A percentile compares a stretch with the other conserved stretches of the same genome.
These are phyloP conservation scores for Osmerus eperlanus DNA, from an alignment of 2,113 vertebrate genomes.

Conservation along the genomic window DNA sequence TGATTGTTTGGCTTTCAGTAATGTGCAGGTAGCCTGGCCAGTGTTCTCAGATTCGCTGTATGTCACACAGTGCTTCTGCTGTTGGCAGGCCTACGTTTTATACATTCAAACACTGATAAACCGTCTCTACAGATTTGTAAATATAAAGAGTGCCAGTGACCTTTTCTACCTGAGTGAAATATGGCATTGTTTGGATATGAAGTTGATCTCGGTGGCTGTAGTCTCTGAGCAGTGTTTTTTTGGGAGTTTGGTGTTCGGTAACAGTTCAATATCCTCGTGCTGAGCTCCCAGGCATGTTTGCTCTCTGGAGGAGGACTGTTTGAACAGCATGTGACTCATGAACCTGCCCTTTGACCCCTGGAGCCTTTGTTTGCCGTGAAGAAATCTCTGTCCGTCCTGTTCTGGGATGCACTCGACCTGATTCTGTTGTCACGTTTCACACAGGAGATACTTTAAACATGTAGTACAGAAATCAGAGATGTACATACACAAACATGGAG, in stretches of 20 bases:
- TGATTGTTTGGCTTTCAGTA: background rate
- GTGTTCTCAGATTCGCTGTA: too few species aligned
- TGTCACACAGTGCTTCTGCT: too few species aligned
- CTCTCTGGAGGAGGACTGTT: slow-evolving; percentile 40
- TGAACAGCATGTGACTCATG: slow-evolving; percentile 46
- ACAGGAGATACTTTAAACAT: background rate
- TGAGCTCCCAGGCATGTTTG: slow-evolving; percentile 50
- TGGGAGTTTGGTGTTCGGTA: slow-evolving; percentile 19
- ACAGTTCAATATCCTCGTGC: slow-evolving; percentile 23
- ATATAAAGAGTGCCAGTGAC: too few species aligned
- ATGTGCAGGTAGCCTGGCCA: too few species aligned
- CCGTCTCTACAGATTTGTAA: too few species aligned
- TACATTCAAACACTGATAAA: too few species aligned
- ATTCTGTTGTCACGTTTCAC: slow-evolving; percentile 33
- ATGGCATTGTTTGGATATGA: background rate
- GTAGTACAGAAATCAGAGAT: too few species aligned
- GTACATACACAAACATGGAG: background rate
- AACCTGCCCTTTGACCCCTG: slow-evolving; percentile 38
- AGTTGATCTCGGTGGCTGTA: background rate
- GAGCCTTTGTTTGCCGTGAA: slow-evolving; percentile 37
- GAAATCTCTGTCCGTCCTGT: slow-evolving; percentile 42
- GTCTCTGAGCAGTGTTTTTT: slow-evolving; percentile 14
- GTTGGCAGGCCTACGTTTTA: too few species aligned
- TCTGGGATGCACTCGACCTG: slow-evolving; percentile 22
- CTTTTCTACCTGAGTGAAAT: too few species aligned